Conservation (phyloP, 2,113 vertebrate species). For the Sphaerodactylus townsendi region DNA sequence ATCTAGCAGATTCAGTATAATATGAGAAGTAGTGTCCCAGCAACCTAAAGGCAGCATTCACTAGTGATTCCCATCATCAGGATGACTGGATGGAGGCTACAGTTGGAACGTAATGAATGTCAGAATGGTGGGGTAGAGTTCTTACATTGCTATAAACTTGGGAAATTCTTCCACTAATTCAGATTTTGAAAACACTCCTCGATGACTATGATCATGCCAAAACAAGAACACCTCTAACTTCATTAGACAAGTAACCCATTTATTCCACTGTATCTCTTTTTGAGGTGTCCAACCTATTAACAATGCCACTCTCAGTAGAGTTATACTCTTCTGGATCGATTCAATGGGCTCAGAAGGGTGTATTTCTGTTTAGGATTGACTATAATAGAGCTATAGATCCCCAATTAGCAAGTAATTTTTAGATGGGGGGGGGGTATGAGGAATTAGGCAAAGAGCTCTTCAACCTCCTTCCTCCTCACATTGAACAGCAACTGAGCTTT, state of each 20-base stretch:
- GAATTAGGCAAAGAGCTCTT: not conserved
- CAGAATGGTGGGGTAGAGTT: not conserved
- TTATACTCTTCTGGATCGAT: no score
- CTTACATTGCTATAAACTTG: not conserved
- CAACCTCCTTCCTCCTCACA: no score
- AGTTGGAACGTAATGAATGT: not conserved
- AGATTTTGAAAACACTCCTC: not conserved
- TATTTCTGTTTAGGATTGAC: no score
- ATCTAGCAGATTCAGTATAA: constrained; percentile 5
- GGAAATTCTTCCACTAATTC: not conserved
- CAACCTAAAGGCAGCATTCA: constrained; percentile 6
- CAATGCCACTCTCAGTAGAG: not conserved
- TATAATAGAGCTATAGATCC: not conserved
- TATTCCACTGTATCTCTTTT: not conserved
- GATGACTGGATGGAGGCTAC: not conserved
- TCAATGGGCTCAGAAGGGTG: no score
- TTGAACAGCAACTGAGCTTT: not conserved
- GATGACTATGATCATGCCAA: not conserved
- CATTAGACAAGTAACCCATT: no score
- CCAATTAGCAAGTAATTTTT: not conserved
- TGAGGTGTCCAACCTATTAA: not conserved
- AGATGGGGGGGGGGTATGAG: no score
- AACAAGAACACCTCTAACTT: not conserved
- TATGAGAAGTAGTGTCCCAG: constrained; percentile 4
- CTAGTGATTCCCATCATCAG: constrained; percentile 4